A percentile compares a stretch with the other conserved stretches of the same genome.
Conservation (phyloP, 2,113 vertebrate genomes). For the Ageneiosus marmoratus region DNA sequence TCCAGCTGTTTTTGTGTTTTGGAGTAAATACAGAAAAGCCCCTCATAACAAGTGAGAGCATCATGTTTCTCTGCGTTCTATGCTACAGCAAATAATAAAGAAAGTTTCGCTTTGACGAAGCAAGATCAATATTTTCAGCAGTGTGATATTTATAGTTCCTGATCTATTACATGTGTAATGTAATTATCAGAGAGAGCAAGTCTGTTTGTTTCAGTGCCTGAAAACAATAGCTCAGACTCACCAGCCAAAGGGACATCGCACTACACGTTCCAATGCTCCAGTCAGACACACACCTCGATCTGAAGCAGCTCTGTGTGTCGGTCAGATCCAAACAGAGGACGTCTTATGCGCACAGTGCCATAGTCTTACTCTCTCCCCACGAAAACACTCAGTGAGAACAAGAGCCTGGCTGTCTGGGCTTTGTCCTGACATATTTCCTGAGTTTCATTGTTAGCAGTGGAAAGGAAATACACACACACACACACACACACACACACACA, state of each 20-base stretch:
- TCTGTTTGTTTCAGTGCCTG: neutral
- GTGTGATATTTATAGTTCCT: neutral
- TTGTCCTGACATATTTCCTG: conserved; percentile 64
- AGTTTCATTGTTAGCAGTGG: conserved; percentile 55
- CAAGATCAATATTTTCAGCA: neutral
- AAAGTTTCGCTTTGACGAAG: neutral
- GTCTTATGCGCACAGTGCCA: conserved; percentile 26
- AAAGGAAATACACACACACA: conserved; percentile 53
- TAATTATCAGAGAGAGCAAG: neutral
- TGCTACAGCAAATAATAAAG: neutral
- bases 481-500: conserved; percentile 15
- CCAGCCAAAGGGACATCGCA: conserved; percentile 59
- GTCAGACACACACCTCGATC: conserved; percentile 20
- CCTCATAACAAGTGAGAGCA: neutral
- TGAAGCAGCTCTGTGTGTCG: conserved; percentile 16
- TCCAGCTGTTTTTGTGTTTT: conserved; percentile 9
- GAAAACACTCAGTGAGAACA: conserved; percentile 38
- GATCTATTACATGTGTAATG: neutral
- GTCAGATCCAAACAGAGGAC: conserved; percentile 25
- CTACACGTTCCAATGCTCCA: conserved; percentile 21
- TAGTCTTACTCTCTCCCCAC: conserved; percentile 28
- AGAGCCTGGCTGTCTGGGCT: conserved; percentile 50
- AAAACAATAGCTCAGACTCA: conserved; percentile 48
- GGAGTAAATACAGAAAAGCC: conserved; percentile 28
- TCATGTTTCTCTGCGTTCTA: neutral